Conservation (phyloP, 2,797 vertebrate species). For the Tarsius wallacei region DNA sequence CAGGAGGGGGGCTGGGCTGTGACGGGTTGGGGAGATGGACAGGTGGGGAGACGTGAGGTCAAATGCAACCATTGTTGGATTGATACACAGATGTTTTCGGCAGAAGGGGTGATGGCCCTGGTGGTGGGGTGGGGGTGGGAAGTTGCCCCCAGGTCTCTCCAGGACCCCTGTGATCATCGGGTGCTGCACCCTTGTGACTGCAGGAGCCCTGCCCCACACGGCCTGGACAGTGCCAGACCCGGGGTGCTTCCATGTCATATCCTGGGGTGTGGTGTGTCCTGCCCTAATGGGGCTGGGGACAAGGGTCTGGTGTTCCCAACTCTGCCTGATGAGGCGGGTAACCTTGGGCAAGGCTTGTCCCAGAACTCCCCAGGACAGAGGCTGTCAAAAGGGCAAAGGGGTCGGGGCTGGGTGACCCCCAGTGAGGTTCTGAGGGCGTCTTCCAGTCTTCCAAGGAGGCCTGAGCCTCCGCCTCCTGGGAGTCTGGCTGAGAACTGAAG, state of each 20-base stretch:
- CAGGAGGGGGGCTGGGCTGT: too few relatives aligned
- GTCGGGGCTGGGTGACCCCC: too few relatives aligned
- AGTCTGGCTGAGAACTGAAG: fast-evolving
- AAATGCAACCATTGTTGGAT: background rate
- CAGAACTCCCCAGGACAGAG: background rate
- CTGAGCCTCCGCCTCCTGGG: fast-evolving
- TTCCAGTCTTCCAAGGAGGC: background rate
- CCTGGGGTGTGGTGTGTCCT: fast-evolving
- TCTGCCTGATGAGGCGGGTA: background rate
- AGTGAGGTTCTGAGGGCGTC: fast-evolving
- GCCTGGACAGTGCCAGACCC: background rate
- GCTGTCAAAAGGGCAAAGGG: background rate
- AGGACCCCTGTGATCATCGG: background rate
- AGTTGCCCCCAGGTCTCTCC: too few relatives aligned
- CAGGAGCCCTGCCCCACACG: background rate
- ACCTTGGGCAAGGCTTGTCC: background rate
- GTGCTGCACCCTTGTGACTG: fast-evolving
- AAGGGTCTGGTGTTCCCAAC: fast-evolving
- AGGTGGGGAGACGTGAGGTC: background rate
- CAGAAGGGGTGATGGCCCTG: background rate
- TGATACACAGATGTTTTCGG: fast-evolving
- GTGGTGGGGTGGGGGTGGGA: fast-evolving
- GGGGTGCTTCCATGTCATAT: fast-evolving
- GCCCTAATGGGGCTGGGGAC: fast-evolving
- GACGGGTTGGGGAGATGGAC: fast-evolving